Base-by-base conservation (phyloP, 2,113 vertebrate species). In the Oryzias javanicus region DNA sequence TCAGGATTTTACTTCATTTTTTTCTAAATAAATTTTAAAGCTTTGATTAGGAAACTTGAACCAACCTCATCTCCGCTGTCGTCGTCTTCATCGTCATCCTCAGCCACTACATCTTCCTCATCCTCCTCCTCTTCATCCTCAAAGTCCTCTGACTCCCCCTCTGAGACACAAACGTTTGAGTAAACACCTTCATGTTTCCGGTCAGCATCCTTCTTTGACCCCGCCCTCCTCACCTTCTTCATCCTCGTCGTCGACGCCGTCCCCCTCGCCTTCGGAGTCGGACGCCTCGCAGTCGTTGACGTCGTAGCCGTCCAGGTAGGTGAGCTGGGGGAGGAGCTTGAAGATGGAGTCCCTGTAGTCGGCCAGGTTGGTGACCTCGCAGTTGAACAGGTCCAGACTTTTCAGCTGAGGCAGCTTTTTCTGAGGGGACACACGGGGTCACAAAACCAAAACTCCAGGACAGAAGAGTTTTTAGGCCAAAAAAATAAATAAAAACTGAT, bases 331-430 rank as follows among this genome's bases (percentile, higher is more conserved):
- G 60, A 94, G 90, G 3, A 91, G 90, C 47, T 87, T 83, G 24
- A 94, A 94, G 50, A 94, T 91, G 27, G 92, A 92, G 49, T 92
- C 92, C 14, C 89, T 55, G 86, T 93, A 94, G 80, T 92, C 91
- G 13, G 84, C 90, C 64, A 94, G 90, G 89, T 91, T 93, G 0
- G 91, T 94, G 79, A 95, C 94, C 73, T 94, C 92, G 0, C 91
- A 94, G 83, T 92, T 93, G 51, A 94, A 95, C 62, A 94, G 87
- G 80, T 94, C 92, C 55, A 94, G 84, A 25, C 91, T 93, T 72
- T 66, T 89, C 7, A 93, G 86, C 82, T 91, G 89, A 1, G 91
- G 89, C 56, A 91, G 35, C 72, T 93, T 94, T 87, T 94, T 93
- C 92, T 94, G 60, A 0, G 29, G 41, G 18, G 14, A 10, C 14